Conservation (phyloP, 2,888 invertebrate genomes). For the Cryptus armator region DNA sequence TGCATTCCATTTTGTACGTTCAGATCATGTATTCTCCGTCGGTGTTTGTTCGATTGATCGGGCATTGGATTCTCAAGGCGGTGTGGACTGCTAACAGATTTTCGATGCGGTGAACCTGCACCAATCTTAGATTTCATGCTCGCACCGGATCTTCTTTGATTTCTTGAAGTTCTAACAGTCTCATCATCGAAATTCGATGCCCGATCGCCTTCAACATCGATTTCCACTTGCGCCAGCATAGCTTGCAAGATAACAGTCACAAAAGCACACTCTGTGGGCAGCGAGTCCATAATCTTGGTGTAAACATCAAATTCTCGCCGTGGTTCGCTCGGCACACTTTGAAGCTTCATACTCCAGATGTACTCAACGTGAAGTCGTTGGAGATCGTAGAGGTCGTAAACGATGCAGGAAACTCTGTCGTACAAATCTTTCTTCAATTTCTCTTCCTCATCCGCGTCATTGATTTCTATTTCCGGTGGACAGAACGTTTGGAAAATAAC, state of each 20-base stretch:
- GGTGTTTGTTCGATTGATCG: not conserved
- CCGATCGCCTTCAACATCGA: conserved; percentile 44
- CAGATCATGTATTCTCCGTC: conserved; percentile 57
- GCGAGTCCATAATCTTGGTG: conserved; percentile 64
- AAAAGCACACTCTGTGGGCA: conserved; percentile 76
- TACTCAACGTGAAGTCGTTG: conserved; percentile 86
- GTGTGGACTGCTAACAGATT: not conserved
- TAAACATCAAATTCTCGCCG: conserved; percentile 69
- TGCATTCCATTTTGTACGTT: conserved; percentile 67
- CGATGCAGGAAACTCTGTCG: conserved; percentile 86
- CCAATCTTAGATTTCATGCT: not conserved
- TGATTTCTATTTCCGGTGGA: conserved; percentile 61
- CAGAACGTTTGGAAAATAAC: conserved; percentile 72
- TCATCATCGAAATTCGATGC: not conserved
- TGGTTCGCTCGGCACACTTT: conserved; percentile 66
- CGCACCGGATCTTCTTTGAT: not conserved
- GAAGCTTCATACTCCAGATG: conserved; percentile 85
- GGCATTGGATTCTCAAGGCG: not conserved
- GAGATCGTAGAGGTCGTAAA: conserved; percentile 87
- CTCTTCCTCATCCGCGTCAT: conserved; percentile 51
- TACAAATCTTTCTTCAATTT: conserved; percentile 83
- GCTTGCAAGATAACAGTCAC: conserved; percentile 76
- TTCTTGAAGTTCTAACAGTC: not conserved
- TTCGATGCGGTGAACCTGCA: not conserved
- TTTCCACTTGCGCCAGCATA: conserved; percentile 77